phyloP scores from a whole-genome alignment of 1,140 invertebrate genomes.

The Caenorhabditis remanei region DNA sequence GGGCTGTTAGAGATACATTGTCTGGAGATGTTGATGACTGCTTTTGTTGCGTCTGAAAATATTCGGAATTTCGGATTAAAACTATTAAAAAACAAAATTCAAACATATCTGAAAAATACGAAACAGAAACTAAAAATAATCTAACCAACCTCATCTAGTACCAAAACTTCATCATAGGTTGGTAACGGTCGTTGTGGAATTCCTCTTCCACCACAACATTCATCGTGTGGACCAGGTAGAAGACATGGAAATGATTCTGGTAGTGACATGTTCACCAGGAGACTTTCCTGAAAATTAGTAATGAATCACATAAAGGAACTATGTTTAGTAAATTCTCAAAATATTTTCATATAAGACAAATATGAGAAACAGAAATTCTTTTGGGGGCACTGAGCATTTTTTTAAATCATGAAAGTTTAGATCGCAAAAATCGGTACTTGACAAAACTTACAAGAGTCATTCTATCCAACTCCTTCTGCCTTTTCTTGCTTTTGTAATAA shows the following conservation, averaged over 20 bases:
- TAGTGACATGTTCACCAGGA: not conserved
- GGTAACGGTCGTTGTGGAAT: conserved; percentile 39
- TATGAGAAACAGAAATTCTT: not conserved
- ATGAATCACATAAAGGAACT: too few species aligned
- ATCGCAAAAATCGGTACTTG: too few species aligned
- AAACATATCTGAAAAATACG: not conserved
- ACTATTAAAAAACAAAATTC: too few species aligned
- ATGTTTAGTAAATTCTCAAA: too few species aligned
- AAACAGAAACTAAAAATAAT: not conserved
- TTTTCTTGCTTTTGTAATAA: conserved; percentile 46
- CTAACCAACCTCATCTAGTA: conserved; percentile 2
- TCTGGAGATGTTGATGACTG: not conserved
- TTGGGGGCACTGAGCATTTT: too few species aligned
- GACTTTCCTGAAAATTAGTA: conserved; percentile 4
- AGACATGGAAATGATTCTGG: conserved; percentile 51
- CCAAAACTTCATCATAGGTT: conserved; percentile 27
- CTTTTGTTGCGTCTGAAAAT: conserved; percentile 12
- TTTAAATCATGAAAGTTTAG: too few species aligned
- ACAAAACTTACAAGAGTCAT: conserved; percentile 7
- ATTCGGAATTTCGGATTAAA: too few species aligned
- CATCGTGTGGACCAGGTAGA: conserved; percentile 35
- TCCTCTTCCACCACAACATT: conserved; percentile 49
- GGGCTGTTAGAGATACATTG: conserved; percentile 1
- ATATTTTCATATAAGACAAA: not conserved
- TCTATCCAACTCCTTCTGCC: conserved; percentile 37